These are phyloP conservation scores for Erethizon dorsatum DNA, from an alignment of 2,797 vertebrate species.

Conservation along the genomic window DNA sequence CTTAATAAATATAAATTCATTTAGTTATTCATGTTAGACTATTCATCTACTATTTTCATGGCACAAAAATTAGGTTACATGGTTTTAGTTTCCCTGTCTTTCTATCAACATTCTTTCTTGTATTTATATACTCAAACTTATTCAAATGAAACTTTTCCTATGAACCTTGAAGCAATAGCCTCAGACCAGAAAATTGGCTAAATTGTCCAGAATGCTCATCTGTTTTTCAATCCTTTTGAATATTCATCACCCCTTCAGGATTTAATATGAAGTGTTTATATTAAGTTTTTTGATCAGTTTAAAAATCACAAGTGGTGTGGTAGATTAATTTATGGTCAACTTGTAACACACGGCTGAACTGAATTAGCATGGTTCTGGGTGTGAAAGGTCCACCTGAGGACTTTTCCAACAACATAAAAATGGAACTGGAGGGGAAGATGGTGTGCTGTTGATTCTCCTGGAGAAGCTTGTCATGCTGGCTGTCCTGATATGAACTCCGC, in stretches of 20 bases:
- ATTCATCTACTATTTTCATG: neutral
- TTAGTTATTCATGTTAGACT: slow-evolving; percentile 56
- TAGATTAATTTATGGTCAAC: neutral
- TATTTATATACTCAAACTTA: neutral
- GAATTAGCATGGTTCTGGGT: neutral
- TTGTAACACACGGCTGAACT: neutral
- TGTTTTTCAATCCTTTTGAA: slow-evolving; percentile 9
- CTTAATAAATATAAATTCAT: neutral
- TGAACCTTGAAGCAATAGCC: neutral
- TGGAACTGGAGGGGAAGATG: neutral
- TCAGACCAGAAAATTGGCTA: slow-evolving; percentile 21
- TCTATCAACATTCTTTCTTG: neutral
- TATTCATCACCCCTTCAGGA: slow-evolving; percentile 13
- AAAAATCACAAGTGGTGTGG: neutral
- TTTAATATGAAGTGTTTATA: neutral
- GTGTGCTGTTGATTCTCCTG: neutral
- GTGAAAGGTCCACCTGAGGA: neutral
- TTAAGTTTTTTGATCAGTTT: neutral
- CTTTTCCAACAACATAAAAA: neutral
- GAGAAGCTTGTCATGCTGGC: neutral
- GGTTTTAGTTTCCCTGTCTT: neutral
- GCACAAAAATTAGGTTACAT: neutral
- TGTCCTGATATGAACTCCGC: neutral
- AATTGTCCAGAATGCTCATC: neutral
- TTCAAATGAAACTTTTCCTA: neutral